phyloP scores from a whole-genome alignment of 2,113 vertebrate species.

The Vulpes vulpes region DNA sequence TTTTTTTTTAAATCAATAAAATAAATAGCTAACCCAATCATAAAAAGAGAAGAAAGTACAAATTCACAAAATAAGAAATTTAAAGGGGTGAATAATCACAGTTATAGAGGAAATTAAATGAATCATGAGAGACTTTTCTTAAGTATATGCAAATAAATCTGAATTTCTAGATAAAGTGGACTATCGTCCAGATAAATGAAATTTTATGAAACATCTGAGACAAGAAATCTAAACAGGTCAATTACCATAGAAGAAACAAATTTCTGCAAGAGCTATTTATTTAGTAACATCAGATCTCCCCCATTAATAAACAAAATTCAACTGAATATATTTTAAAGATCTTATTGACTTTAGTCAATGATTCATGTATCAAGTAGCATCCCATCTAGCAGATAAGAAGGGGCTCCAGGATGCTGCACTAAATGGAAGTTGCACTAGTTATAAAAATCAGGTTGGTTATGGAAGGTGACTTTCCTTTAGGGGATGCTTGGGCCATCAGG shows the following conservation, averaged over 20 bases:
- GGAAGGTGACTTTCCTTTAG: background rate
- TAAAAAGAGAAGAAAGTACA: background rate
- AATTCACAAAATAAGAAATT: background rate
- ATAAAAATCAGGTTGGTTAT: background rate
- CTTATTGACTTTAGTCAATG: background rate
- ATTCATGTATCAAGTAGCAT: background rate
- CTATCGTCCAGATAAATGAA: background rate
- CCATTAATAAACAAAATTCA: background rate
- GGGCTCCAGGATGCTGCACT: background rate
- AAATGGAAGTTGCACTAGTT: background rate
- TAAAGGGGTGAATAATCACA: background rate
- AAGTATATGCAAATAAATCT: background rate
- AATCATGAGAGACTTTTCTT: background rate
- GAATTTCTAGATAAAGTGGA: background rate
- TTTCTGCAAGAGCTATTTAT: background rate
- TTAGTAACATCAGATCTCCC: too few relatives aligned
- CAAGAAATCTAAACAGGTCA: background rate
- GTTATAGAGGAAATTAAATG: background rate
- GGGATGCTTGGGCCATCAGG: background rate
- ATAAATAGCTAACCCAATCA: background rate
- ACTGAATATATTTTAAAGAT: background rate
- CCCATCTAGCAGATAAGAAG: background rate
- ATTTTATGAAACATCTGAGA: background rate
- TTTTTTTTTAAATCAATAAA: background rate
- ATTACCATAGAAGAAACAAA: background rate